Base-by-base conservation (phyloP, 2,888 invertebrate genomes). In the Mylabris sibirica region DNA sequence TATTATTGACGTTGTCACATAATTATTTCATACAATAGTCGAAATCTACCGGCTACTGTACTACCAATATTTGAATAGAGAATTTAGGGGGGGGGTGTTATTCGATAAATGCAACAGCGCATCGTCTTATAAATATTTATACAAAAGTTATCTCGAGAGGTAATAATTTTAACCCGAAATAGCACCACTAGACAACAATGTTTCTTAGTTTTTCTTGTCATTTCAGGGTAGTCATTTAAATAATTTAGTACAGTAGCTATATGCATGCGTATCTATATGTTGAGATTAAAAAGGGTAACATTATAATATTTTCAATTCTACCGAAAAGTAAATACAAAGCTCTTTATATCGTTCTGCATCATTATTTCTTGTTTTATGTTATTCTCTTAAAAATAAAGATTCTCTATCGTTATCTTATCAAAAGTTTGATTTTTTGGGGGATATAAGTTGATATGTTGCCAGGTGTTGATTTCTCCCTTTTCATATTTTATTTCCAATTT, bases 371-470 rank as follows among this genome's bases (percentile, higher is more conserved):
- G 26, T 30, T 30, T 30, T 30, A 5, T 2, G 26, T 26, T 26
- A 8, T 2, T 30, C 8, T 8, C 30, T 30, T 30, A 30, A 30
- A 30, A 30, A 30, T 30, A 4, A 30, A 30, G 8, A n/a, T n/a
- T 30, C 8, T 30, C 30, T 30, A 8, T 30, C 30, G 8, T 35
- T 35, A 35, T 35, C 8, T 1, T 35, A n/a, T n/a, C n/a, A n/a
- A n/a, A n/a, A n/a, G n/a, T 12, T 0, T 9, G 75, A 76, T 76
- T 75, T 75, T 76, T 73, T n/a, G n/a, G n/a, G 71, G 66, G 65
- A 72, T 67, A 72, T 38, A 38, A 67, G 60, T 65, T 49, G 60
- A n/a, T n/a, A n/a, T n/a, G 74, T 69, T 72, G 69, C 65, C 76
- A 75, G 76, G 72, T 76, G 73, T 70, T 66, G 72, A 71, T 72